Conservation (phyloP, 1,140 invertebrate genomes). For the Drosophila navojoa region DNA sequence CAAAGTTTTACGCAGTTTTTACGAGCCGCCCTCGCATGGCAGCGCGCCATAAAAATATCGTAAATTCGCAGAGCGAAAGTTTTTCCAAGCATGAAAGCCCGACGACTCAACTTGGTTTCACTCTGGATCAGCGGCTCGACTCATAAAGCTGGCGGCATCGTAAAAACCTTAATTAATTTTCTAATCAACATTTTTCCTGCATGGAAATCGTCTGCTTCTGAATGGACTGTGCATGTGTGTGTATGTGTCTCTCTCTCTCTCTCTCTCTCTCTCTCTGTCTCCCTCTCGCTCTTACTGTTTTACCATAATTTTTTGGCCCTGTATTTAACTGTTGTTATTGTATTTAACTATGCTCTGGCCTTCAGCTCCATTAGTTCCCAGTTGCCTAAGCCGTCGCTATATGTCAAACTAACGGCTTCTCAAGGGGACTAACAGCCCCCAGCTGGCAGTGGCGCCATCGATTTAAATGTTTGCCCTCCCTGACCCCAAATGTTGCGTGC, state of each 20-base stretch:
- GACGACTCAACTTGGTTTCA: conserved; percentile 34
- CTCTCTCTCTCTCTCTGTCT: neutral
- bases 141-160: conserved; percentile 64
- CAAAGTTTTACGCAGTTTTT: conserved; percentile 78
- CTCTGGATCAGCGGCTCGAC: conserved; percentile 30
- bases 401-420: conserved; percentile 39
- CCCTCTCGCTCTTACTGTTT: conserved; percentile 23
- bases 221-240: conserved; percentile 35
- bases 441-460: conserved; percentile 30
- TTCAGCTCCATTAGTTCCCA: conserved; percentile 67
- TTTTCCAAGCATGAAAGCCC: conserved; percentile 53
- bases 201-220: conserved; percentile 79
- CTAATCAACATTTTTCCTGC: conserved; percentile 82
- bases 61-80: conserved; percentile 79
- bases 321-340: conserved; percentile 4
- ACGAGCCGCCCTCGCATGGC: conserved; percentile 72
- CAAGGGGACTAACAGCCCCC: neutral
- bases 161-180: conserved; percentile 83
- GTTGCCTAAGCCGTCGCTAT: conserved; percentile 29
- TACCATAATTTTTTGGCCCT: conserved; percentile 67
- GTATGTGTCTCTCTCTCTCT: conserved; percentile 28
- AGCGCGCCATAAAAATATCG: conserved; percentile 79
- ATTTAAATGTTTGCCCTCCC: conserved; percentile 8
- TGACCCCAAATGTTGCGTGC: neutral
- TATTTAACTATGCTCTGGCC: conserved; percentile 31